Base-by-base conservation (phyloP, 2,888 invertebrate genomes). In the Drepana falcataria region DNA sequence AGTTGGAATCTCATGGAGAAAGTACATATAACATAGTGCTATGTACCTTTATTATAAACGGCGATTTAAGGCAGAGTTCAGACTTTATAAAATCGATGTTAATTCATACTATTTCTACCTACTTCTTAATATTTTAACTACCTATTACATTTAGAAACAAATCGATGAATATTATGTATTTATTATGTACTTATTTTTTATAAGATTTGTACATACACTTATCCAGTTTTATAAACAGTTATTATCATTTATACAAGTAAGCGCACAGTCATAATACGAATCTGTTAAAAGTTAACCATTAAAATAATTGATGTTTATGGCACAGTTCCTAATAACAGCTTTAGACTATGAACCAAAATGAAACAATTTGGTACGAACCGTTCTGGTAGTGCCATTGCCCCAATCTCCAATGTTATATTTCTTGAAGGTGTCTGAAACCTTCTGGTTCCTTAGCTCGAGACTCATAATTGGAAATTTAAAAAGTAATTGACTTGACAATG, bases 351-450 rank as follows among this genome's bases (percentile, higher is more conserved):
- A 41, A 55, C 47, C 48, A 55, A 52, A 57, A 53, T 53, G 56
- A 54, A 53, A 47, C 49, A 57, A n/a, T 55, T 53, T 21, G 21
- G 21, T 21, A 83, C 85, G 63, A 70, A 90, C 89, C 86, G 73
- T 64, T 63, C 71, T 71, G 40, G 55, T 64, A 51, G 63, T 66
- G 37, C 78, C 75, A 52, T 81, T 81, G 35, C 91, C 91, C 91
- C 91, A 91, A 67, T 84, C 74, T 3, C 77, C 84, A 54, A 89
- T 89, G 64, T 87, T 88, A 63, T 75, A 91, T 70, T 85, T 90
- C 63, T 91, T 90, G 57, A 80, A 91, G 44, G 87, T 86, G 47
- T 88, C 91, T 2, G 78, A 77, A 33, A 91, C 78, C 70, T 91
- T 91, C 71, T 85, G 81, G 54, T 89, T 88, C 59, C 91, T 83